Conservation (phyloP, 2,113 vertebrate genomes). For the Hippocampus comes region DNA sequence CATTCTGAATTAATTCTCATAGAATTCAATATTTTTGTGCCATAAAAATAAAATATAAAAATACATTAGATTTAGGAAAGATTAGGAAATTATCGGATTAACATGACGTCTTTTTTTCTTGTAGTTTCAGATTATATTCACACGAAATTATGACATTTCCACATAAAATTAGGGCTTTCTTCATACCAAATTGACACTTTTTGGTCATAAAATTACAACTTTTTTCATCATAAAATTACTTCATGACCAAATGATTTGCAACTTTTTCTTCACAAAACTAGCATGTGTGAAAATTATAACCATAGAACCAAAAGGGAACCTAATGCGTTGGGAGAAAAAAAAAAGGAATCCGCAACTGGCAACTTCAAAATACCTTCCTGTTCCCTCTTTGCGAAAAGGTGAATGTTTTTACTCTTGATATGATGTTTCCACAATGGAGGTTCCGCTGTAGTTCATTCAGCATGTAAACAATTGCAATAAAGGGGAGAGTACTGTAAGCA, state of each 20-base stretch:
- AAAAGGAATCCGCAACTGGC: too few species aligned
- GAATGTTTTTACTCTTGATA: neutral
- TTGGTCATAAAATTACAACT: neutral
- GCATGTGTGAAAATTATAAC: neutral
- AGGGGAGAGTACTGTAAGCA: constrained; percentile 19
- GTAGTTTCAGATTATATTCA: too few species aligned
- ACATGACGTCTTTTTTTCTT: too few species aligned
- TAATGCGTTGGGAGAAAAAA: too few species aligned
- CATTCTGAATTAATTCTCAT: too few species aligned
- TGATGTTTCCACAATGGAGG: neutral
- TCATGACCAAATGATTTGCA: neutral
- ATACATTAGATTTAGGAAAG: neutral
- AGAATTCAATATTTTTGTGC: neutral
- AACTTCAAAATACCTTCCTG: neutral
- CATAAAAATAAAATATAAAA: neutral
- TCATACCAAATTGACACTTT: too few species aligned
- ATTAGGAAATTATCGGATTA: too few species aligned
- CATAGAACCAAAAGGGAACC: neutral
- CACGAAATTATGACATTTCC: neutral
- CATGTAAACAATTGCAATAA: constrained; percentile 52
- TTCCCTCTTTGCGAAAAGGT: neutral
- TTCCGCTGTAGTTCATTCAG: neutral
- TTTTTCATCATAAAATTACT: neutral
- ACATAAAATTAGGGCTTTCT: too few species aligned
- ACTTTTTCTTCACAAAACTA: neutral